These are phyloP conservation scores for Tricholaema leucomelas DNA, from an alignment of 2,113 vertebrate genomes.

Conservation along the genomic window DNA sequence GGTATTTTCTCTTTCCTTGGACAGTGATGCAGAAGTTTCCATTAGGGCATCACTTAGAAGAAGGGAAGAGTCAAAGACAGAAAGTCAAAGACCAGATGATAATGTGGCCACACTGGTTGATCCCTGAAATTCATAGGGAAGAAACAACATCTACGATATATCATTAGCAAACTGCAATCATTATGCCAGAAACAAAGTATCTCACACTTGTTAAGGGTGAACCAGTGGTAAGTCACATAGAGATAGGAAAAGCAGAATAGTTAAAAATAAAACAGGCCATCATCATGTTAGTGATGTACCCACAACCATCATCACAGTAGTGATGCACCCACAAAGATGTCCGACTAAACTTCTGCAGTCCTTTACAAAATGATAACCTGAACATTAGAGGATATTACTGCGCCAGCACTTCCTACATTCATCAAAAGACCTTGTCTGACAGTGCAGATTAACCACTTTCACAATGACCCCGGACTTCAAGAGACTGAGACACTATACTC, in stretches of 20 bases:
- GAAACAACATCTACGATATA: neutral
- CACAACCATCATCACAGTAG: neutral
- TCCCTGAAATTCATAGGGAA: neutral
- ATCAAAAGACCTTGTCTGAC: neutral
- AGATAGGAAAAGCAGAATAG: neutral
- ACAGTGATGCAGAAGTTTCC: neutral
- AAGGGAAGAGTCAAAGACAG: neutral
- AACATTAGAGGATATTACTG: neutral
- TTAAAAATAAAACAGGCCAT: neutral
- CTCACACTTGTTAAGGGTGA: neutral
- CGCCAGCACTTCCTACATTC: neutral
- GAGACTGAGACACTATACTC: neutral
- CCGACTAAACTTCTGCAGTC: neutral
- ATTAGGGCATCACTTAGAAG: neutral
- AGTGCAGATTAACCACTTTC: neutral
- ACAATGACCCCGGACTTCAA: neutral
- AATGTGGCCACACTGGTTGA: fast-evolving
- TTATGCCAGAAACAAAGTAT: neutral
- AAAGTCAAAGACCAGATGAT: no score
- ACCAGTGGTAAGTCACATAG: neutral
- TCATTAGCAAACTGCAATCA: neutral
- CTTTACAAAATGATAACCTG: neutral
- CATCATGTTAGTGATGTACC: no score
- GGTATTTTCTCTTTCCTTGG: neutral
- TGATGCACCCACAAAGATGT: neutral